phyloP scores from a whole-genome alignment of 2,113 vertebrate genomes.

The Macrotus californicus region DNA sequence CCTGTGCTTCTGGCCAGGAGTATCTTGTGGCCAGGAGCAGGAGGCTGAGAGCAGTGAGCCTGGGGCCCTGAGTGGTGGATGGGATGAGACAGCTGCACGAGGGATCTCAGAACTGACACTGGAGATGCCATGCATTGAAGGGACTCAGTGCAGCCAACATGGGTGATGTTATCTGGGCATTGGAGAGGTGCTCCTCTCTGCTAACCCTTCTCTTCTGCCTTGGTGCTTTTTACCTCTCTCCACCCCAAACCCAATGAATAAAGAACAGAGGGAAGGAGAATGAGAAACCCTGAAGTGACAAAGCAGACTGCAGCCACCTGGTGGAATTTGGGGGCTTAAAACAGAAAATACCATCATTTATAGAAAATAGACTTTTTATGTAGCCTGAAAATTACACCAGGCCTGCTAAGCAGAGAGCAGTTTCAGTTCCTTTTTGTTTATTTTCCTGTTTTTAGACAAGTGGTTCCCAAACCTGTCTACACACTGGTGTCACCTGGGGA shows the following conservation, averaged over 20 bases:
- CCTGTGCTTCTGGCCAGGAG: not conserved
- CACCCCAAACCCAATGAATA: not conserved
- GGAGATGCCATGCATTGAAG: not conserved
- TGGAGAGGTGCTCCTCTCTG: too few relatives aligned
- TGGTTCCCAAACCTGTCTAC: not conserved
- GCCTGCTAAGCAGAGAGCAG: not conserved
- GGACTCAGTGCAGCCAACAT: not conserved
- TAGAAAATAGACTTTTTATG: not conserved
- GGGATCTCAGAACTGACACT: not conserved
- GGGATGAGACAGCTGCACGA: not conserved
- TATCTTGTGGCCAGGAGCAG: not conserved
- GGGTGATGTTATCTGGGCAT: not conserved
- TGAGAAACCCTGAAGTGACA: not conserved
- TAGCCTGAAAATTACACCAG: not conserved
- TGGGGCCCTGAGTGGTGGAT: not conserved
- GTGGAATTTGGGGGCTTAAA: not conserved
- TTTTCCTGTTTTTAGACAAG: constrained; percentile 17
- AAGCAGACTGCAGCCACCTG: not conserved
- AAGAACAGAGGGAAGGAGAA: not conserved
- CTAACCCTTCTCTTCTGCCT: not conserved
- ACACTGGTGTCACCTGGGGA: not conserved
- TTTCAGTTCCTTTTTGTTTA: constrained; percentile 12
- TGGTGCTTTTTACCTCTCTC: not conserved
- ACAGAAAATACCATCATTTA: not conserved
- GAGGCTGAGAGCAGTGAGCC: not conserved